Evolutionary conservation across 2,113 vertebrate species (phyloP).

Genomic region (Anser cygnoides): DNA sequence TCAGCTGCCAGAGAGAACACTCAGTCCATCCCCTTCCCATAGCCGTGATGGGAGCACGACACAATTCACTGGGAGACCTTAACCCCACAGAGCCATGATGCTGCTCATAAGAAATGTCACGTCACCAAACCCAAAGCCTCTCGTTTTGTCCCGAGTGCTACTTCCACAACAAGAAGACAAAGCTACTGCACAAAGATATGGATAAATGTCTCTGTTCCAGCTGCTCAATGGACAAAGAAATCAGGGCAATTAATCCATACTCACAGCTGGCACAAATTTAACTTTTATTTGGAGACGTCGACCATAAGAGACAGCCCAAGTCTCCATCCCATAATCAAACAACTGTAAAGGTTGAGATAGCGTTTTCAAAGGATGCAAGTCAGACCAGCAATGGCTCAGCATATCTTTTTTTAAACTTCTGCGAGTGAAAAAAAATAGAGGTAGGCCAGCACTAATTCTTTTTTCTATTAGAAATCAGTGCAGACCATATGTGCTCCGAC

Average conservation of each 20-base stretch:
- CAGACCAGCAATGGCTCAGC: neutral
- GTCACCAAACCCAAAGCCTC: neutral
- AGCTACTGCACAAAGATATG: neutral
- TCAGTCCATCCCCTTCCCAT: neutral
- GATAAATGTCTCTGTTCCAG: neutral
- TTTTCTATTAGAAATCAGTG: constrained; percentile 36
- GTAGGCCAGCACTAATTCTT: neutral
- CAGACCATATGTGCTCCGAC: constrained; percentile 43
- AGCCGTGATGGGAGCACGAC: neutral
- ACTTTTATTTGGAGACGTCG: neutral
- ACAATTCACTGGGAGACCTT: neutral
- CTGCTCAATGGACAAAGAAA: neutral
- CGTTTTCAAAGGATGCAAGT: neutral
- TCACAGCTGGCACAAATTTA: neutral
- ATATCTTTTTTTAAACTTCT: neutral
- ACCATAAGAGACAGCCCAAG: neutral
- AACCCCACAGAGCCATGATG: neutral
- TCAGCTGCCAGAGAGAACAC: neutral
- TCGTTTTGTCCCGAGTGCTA: neutral
- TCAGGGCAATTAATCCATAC: neutral
- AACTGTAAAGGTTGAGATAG: neutral
- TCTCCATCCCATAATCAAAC: neutral
- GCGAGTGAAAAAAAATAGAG: neutral
- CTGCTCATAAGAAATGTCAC: neutral
- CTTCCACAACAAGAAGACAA: neutral